A percentile compares a stretch with the other conserved stretches of the same genome.
phyloP scores from a whole-genome alignment of 2,113 vertebrate species.

The Brachypodius melanocephalos region DNA sequence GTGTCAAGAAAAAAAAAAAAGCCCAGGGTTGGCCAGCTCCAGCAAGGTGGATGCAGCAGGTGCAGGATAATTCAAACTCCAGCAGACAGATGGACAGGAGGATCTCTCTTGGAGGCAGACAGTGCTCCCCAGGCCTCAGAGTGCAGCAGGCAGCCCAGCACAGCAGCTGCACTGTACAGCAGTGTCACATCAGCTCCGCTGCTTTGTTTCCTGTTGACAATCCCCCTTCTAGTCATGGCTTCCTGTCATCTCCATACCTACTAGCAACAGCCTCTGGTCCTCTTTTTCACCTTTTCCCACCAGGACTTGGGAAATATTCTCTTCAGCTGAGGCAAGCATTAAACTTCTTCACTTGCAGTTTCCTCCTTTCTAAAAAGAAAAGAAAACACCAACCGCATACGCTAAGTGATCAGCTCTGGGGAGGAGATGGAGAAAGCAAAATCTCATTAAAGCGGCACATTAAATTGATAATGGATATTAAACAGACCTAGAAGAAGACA shows the following conservation, averaged over 20 bases:
- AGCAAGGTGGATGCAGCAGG: neutral
- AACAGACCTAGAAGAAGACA: constrained; percentile 32
- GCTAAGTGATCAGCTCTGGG: constrained; percentile 16
- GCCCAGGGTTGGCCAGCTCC: neutral
- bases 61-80: neutral
- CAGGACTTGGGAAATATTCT: neutral
- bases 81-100: neutral
- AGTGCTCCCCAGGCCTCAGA: neutral
- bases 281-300: neutral
- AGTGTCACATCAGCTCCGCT: neutral
- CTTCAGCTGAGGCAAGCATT: neutral
- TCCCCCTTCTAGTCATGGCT: constrained; percentile 2
- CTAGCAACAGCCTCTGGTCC: neutral
- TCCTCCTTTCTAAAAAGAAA: neutral
- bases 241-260: constrained; percentile 18
- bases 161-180: neutral
- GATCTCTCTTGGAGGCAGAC: neutral
- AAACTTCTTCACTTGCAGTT: constrained; percentile 15
- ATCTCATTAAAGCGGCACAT: constrained; percentile 37
- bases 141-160: neutral
- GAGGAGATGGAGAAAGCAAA: constrained; percentile 43
- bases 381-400: neutral
- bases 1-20: neutral
- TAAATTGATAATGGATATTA: constrained; percentile 43
- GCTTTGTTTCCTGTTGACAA: constrained; percentile 40